A percentile compares a stretch with the other conserved stretches of the same genome.
These are phyloP conservation scores for Microtus pennsylvanicus DNA, from an alignment of 2,113 vertebrate species.

Conservation along the genomic window DNA sequence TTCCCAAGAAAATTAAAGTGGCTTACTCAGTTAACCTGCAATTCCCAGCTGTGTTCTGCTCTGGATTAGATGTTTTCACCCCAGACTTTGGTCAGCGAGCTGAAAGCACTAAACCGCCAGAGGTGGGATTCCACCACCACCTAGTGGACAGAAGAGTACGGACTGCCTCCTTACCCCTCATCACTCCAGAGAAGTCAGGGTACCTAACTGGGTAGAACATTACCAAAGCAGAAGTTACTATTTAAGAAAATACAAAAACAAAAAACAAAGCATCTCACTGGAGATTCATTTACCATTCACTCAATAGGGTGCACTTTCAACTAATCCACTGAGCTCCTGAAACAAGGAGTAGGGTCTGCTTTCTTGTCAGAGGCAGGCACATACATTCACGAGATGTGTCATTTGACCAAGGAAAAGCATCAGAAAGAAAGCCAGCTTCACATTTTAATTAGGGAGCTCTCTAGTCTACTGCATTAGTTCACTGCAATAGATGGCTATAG, in stretches of 20 bases:
- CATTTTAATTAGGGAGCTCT: not conserved
- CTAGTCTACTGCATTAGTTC: not conserved
- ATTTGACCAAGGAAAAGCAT: not conserved
- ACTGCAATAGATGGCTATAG: not conserved
- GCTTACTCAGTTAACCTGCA: conserved; percentile 75
- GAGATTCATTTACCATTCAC: accelerated
- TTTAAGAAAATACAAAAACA: not conserved
- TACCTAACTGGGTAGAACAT: not conserved
- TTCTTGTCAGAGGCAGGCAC: not conserved
- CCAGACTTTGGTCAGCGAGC: not conserved
- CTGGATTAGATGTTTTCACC: conserved; percentile 28
- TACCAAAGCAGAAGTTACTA: not conserved
- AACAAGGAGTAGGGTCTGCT: not conserved
- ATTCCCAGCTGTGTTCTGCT: conserved; percentile 54
- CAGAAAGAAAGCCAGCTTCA: not conserved
- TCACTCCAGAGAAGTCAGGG: not conserved
- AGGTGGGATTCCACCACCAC: conserved; percentile 66
- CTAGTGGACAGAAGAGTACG: conserved; percentile 16
- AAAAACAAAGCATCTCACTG: not conserved
- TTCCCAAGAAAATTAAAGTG: conserved; percentile 79
- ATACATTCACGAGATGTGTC: not conserved
- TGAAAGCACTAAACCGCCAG: not conserved
- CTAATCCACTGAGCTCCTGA: no score
- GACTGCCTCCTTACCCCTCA: not conserved
- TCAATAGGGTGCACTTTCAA: not conserved